Evolutionary conservation across 2,113 vertebrate species (phyloP).

Genomic region (Steatornis caripensis): DNA sequence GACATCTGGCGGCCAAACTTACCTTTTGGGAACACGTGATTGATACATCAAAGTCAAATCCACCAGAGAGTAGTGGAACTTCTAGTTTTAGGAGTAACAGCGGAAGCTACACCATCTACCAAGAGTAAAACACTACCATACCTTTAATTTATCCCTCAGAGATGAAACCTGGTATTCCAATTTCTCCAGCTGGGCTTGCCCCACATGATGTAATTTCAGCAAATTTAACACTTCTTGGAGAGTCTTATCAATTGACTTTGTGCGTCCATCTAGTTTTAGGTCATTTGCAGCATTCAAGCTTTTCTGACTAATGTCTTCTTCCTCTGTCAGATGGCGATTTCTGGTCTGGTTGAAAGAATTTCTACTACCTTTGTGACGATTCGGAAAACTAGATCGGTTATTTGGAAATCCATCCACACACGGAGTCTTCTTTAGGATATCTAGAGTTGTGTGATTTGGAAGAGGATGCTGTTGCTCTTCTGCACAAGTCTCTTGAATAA

Average conservation of each 20-base stretch:
- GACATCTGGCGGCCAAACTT: background rate
- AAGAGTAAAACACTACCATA: background rate
- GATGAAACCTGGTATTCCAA: conserved; percentile 77
- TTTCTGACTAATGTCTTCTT: background rate
- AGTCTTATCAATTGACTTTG: conserved; percentile 28
- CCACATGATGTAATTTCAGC: conserved; percentile 19
- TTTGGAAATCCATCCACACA: background rate
- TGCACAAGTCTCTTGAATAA: background rate
- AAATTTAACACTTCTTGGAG: conserved; percentile 75
- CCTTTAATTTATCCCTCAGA: conserved; percentile 84
- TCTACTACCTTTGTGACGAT: background rate
- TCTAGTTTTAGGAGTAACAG: background rate
- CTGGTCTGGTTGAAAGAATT: background rate
- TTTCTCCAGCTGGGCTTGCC: conserved; percentile 63
- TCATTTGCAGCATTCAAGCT: background rate
- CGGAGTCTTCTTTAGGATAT: conserved; percentile 78
- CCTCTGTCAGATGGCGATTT: background rate
- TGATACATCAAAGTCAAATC: rapidly evolving
- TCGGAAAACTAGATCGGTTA: background rate
- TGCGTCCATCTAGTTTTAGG: background rate
- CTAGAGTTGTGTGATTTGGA: conserved; percentile 69
- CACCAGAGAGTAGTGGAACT: background rate
- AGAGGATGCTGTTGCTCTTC: conserved; percentile 50
- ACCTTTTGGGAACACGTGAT: background rate
- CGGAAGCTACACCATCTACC: background rate